Base-by-base conservation (phyloP, 2,113 vertebrate genomes). In the Noctilio leporinus region DNA sequence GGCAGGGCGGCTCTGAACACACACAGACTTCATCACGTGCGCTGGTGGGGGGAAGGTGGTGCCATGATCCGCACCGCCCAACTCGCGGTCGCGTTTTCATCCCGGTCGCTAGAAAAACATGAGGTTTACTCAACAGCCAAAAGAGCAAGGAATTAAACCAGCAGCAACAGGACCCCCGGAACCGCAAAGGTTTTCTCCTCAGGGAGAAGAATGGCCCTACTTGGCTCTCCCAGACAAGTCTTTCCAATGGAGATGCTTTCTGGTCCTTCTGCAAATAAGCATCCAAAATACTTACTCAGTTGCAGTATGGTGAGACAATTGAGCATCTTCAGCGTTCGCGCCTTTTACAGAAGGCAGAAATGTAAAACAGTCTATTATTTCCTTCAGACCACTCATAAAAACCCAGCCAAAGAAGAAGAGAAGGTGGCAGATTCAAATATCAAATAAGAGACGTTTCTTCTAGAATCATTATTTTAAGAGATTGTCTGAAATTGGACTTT, bases 91-190 rank as follows among this genome's bases (percentile, higher is more conserved):
- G 19, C 72, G 35, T 72, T 87, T 70, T 95, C 86, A 89, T 96
- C 86, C 80, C 93, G 73, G 94, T 43, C 78, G 70, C 76, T 75
- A 49, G 62, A 94, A 89, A 96, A 94, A 72, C 43, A 70, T 59
- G 95, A 95, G 76, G 93, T 96, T 97, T 94, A 97, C 97, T 97
- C 94, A 97, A 90, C 47, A 77, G 94, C 77, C 86, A 83, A 91
- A 97, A 97, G 49, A 98, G 59, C 81, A 88, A 94, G 49, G 59
- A 96, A 95, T 84, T 88, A 93, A 80, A 77, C 75, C 93, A 89
- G 20, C 49, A 10, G 4, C 33, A 51, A 76, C 67, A 55, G 47
- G 11, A 17, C 53, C 47, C 14, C 22, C 9, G 3, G 80, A 10
- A 73, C 76, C 96, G 43, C 51, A 96, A 87, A 97, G 2, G 6